Evolutionary conservation across 2,888 invertebrate species (phyloP).

Genomic region (Drosophila tripunctata): DNA sequence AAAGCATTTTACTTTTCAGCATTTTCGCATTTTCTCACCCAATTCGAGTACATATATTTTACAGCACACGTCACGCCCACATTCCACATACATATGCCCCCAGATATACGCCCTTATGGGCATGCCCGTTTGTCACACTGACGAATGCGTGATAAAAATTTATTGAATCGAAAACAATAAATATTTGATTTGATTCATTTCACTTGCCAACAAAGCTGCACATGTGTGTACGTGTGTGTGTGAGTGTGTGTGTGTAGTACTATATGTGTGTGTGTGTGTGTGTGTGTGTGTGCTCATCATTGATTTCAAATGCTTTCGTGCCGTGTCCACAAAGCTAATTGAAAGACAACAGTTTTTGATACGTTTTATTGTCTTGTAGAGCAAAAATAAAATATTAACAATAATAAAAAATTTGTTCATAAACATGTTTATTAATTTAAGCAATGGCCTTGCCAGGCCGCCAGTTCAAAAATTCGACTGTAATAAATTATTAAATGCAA

Average conservation of each 20-base stretch:
- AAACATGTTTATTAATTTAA: constrained; percentile 4
- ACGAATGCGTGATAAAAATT: constrained; percentile 74
- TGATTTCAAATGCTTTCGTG: constrained; percentile 65
- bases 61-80: constrained; percentile 49
- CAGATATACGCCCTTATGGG: constrained; percentile 37
- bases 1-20: constrained; percentile 28
- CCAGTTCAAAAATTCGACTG: neutral
- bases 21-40: constrained; percentile 19
- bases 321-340: constrained; percentile 58
- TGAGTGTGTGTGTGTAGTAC: neutral
- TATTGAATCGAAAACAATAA: constrained; percentile 78
- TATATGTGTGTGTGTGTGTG: neutral
- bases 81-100: constrained; percentile 14
- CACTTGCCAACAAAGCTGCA: constrained; percentile 26
- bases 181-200: constrained; percentile 79
- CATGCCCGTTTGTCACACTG: constrained; percentile 49
- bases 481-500: constrained; percentile 14
- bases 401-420: constrained; percentile 1
- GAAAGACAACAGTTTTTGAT: constrained; percentile 52
- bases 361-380: constrained; percentile 8
- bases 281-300: constrained; percentile 43
- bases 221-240: neutral
- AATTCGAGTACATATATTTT: constrained; percentile 28
- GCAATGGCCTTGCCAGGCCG: neutral
- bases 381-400: constrained; percentile 6